Evolutionary conservation across 2,888 invertebrate genomes (phyloP).

Genomic region (Hartigia nigra): DNA sequence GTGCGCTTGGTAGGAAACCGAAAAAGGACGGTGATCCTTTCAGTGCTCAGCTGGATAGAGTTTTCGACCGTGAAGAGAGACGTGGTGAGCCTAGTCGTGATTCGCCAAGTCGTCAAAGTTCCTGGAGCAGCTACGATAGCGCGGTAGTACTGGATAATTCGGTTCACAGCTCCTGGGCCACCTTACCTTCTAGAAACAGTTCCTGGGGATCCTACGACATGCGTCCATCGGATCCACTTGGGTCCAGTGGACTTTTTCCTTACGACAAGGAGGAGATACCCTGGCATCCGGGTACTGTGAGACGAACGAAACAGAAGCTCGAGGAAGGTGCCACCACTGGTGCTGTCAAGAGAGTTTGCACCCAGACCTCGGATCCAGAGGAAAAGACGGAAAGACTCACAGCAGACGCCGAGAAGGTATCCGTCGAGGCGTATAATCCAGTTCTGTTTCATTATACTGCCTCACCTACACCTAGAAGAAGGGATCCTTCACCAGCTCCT

Average conservation of each 20-base stretch:
- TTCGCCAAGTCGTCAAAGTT: conserved; percentile 77
- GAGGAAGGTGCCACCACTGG: conserved; percentile 70
- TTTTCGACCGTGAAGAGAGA: conserved; percentile 76
- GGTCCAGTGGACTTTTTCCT: conserved; percentile 68
- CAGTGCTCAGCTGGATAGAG: conserved; percentile 77
- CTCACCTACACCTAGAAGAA: conserved; percentile 54
- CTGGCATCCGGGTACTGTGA: conserved; percentile 78
- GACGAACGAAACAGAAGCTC: conserved; percentile 76
- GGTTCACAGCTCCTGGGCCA: conserved; percentile 85
- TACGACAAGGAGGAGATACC: conserved; percentile 74
- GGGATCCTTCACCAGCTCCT: conserved; percentile 43
- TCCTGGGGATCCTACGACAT: conserved; percentile 81
- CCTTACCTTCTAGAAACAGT: conserved; percentile 75
- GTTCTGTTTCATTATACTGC: conserved; percentile 59
- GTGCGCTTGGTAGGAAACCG: conserved; percentile 46
- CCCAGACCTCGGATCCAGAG: conserved; percentile 52
- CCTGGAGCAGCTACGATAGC: conserved; percentile 83
- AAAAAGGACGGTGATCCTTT: conserved; percentile 74
- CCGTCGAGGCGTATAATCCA: conserved; percentile 57
- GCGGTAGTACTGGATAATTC: conserved; percentile 79
- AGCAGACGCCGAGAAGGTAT: conserved; percentile 49
- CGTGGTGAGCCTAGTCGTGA: conserved; percentile 61
- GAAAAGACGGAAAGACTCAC: conserved; percentile 49
- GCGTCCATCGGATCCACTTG: conserved; percentile 62
- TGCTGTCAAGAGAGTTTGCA: conserved; percentile 59